Evolutionary conservation across 2,888 invertebrate genomes (phyloP).

Genomic region (Idaea dimidiata): DNA sequence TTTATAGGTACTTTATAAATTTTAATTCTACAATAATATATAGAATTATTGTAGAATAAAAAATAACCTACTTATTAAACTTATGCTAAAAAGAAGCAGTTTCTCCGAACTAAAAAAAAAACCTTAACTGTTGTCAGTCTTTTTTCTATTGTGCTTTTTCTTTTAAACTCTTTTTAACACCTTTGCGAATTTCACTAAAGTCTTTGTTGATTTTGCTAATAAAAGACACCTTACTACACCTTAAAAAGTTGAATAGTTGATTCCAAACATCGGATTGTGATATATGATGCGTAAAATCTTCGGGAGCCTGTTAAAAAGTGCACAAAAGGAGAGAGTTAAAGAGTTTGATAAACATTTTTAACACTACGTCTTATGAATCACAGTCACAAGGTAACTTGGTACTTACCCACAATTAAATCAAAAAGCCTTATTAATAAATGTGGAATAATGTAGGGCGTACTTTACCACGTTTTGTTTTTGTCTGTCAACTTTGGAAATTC

Average conservation of each 20-base stretch:
- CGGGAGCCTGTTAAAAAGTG: slow-evolving; percentile 32
- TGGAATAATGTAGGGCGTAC: too few species aligned
- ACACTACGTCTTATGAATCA: too few species aligned
- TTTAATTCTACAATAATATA: too few species aligned
- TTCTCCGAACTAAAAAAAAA: not conserved
- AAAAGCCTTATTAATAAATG: slow-evolving; percentile 8
- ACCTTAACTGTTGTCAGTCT: not conserved
- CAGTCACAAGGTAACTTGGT: too few species aligned
- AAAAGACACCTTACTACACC: not conserved
- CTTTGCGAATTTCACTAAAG: slow-evolving; percentile 40
- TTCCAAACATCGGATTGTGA: slow-evolving; percentile 18
- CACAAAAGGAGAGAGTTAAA: slow-evolving; percentile 12
- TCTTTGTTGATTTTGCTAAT: not conserved
- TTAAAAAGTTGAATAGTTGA: not conserved
- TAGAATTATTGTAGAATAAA: not conserved
- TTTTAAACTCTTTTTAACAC: slow-evolving; percentile 61
- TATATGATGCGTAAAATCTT: slow-evolving; percentile 39
- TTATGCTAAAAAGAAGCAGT: too few species aligned
- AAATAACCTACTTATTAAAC: not conserved
- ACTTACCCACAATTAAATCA: too few species aligned
- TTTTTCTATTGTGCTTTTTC: slow-evolving; percentile 53
- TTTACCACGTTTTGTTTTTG: too few species aligned
- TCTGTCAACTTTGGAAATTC: too few species aligned
- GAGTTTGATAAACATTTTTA: slow-evolving; percentile 27
- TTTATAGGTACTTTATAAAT: not conserved